A percentile compares a stretch with the other conserved stretches of the same genome.
Conservation (phyloP, 2,113 vertebrate genomes). For the Hemiscyllium ocellatum region DNA sequence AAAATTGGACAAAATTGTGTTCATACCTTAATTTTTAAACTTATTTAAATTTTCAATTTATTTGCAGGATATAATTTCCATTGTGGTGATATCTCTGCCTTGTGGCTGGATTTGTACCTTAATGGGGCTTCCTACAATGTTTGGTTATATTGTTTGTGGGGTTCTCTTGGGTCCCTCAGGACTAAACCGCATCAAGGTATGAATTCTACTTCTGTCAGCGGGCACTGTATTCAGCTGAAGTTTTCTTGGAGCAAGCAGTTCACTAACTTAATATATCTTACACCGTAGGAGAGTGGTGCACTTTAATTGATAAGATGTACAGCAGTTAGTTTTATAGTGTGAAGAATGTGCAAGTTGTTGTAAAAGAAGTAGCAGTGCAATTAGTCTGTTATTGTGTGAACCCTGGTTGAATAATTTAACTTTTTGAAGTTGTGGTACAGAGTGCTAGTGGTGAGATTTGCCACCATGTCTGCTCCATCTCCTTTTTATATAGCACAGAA, state of each 20-base stretch:
- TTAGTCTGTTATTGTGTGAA: background rate
- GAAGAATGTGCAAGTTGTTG: background rate
- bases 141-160: constrained; percentile 90
- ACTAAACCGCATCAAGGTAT: constrained; percentile 88
- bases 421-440: background rate
- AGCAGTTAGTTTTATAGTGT: background rate
- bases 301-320: background rate
- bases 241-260: background rate
- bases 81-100: constrained; percentile 86
- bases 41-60: constrained; percentile 35
- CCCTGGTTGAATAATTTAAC: background rate
- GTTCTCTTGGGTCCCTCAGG: constrained; percentile 90
- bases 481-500: background rate
- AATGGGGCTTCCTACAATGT: constrained; percentile 87
- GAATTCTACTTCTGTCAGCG: background rate
- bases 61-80: constrained; percentile 79
- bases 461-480: background rate
- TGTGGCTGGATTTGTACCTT: constrained; percentile 87
- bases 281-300: background rate
- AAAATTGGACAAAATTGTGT: background rate
- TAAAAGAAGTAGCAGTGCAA: background rate
- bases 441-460: background rate
- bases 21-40: background rate
- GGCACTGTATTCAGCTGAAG: background rate
- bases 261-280: background rate